Conservation (phyloP, 1,140 invertebrate species). For the Plutomurus gul region DNA sequence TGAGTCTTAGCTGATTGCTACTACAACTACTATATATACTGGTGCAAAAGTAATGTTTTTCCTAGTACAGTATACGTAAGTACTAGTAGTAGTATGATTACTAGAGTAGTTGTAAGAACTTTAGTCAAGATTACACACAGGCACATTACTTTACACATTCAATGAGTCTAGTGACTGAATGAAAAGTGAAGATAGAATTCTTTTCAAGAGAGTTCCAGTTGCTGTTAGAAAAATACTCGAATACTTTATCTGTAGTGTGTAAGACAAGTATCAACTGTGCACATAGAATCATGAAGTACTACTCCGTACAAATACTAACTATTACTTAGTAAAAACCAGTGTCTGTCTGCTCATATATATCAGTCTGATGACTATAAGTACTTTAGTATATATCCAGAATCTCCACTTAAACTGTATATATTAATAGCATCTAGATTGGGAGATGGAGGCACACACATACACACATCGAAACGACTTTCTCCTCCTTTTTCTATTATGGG, state of each 20-base stretch:
- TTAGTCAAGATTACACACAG: not conserved
- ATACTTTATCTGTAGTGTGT: not conserved
- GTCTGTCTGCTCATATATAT: not conserved
- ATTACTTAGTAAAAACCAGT: no score
- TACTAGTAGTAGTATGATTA: no score
- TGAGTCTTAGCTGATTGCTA: not conserved
- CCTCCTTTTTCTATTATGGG: not conserved
- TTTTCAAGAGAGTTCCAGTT: constrained; percentile 11
- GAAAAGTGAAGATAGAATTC: constrained; percentile 12
- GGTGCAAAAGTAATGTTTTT: no score
- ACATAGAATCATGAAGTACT: no score
- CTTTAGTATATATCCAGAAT: no score
- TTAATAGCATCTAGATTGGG: not conserved
- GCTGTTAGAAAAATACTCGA: not conserved
- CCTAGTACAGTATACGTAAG: no score
- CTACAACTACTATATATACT: not conserved
- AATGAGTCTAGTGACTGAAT: constrained; percentile 15
- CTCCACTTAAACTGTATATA: not conserved
- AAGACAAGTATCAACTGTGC: no score
- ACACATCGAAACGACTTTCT: not conserved
- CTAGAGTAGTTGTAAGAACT: no score
- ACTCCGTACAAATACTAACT: no score
- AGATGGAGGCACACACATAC: no score
- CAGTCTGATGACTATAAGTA: not conserved
- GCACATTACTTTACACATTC: not conserved